Base-by-base conservation (phyloP, 2,888 invertebrate species). In the Tipula vernalis region DNA sequence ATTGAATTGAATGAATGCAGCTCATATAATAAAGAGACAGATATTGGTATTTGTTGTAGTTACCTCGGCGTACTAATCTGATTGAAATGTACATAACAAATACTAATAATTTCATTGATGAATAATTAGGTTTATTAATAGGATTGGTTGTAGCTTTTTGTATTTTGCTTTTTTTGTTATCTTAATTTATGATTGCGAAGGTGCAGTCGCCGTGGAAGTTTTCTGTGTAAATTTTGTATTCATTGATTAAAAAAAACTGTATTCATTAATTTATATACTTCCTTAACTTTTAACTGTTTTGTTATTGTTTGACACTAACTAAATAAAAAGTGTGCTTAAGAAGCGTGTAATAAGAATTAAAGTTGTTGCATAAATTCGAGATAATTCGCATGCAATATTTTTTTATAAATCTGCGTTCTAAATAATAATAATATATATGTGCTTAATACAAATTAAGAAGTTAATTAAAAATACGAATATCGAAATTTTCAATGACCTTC, bases 71-170 rank as follows among this genome's bases (percentile, higher is more conserved):
- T 10, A 28, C 71, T 71, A 28, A 71, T 71, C 71, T 71, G 71
- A 71, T 71, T 71, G 71, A 71, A 71, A 71, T 71, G 71, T 71
- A 71, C 71, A 71, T 71, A 71, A 71, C 71, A 71, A 71, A 71
- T 71, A 71, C 28, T 71, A 71, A 71, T 71, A 71, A 71, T 71
- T 71, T 71, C 71, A 71, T 71, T 71, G 71, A 71, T 71, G 71
- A 71, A 71, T 71, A 71, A 71, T 71, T 71, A 71, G 71, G 28
- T 71, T 71, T 71, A 71, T 71, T 28, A 71, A 71, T 71, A 71
- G 71, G 71, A 28, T 71, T 71, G 71, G 71, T 71, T 44, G 44
- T 44, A 44, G 44, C 10, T 41, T 41, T 41, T n/a, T n/a, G n/a
- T n/a, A n/a, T n/a, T n/a, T n/a, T n/a, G n/a, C n/a, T n/a, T n/a